These are phyloP conservation scores for Drosophila acutilabella DNA, from an alignment of 2,888 invertebrate genomes.

Conservation along the genomic window DNA sequence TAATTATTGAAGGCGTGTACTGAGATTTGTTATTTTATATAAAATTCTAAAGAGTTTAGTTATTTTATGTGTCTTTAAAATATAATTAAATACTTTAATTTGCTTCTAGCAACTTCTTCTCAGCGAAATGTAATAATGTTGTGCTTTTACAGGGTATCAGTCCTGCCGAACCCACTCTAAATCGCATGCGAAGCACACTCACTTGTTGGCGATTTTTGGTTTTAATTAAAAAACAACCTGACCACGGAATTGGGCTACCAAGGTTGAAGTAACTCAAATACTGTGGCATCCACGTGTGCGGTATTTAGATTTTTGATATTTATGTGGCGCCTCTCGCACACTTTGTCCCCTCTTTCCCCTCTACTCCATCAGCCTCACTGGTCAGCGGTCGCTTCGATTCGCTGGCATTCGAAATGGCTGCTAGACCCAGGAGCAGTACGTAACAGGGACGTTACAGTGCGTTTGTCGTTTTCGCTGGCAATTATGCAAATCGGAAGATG, in stretches of 20 bases:
- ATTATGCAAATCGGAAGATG: conserved; percentile 83
- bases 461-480: conserved; percentile 65
- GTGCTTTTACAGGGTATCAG: conserved; percentile 19
- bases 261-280: conserved; percentile 29
- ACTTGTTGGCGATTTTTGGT: conserved; percentile 45
- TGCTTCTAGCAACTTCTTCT: no score
- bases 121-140: no score
- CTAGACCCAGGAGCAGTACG: not conserved
- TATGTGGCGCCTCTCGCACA: conserved; percentile 50
- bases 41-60: no score
- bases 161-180: not conserved
- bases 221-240: conserved; percentile 66
- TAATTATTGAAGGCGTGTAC: no score
- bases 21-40: no score
- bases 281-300: conserved; percentile 31
- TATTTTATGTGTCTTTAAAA: no score
- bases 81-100: no score
- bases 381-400: conserved; percentile 1
- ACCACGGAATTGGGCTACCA: conserved; percentile 12
- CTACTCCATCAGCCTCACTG: conserved; percentile 7
- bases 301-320: conserved; percentile 58
- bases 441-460: conserved; percentile 51
- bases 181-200: conserved; percentile 7
- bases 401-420: not conserved
- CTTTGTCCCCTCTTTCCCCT: conserved; percentile 7